These are phyloP conservation scores for Hetaerina americana DNA, from an alignment of 1,140 invertebrate genomes.

Conservation along the genomic window DNA sequence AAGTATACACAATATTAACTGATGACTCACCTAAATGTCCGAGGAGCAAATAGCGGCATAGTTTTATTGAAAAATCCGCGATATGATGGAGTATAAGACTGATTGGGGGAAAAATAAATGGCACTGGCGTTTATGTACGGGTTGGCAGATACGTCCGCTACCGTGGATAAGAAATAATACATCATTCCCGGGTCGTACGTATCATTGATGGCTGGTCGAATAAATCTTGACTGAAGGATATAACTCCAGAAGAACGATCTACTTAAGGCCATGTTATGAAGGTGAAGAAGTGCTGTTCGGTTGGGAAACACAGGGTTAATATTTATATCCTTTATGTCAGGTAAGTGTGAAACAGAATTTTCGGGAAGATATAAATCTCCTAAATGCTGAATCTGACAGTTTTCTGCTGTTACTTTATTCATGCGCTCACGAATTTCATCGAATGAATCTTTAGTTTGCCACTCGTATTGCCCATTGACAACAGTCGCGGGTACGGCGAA, in stretches of 20 bases:
- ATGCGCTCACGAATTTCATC: slow-evolving; percentile 73
- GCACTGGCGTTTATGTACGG: slow-evolving; percentile 84
- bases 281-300: slow-evolving; percentile 77
- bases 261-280: slow-evolving; percentile 92
- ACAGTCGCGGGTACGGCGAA: slow-evolving; percentile 19
- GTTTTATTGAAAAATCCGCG: slow-evolving; percentile 95
- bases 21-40: slow-evolving; percentile 54
- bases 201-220: slow-evolving; percentile 76
- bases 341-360: slow-evolving; percentile 77
- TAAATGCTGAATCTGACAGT: slow-evolving; percentile 78
- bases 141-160: slow-evolving; percentile 90
- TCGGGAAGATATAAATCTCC: slow-evolving; percentile 69
- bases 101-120: slow-evolving; percentile 89
- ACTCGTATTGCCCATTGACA: slow-evolving; percentile 64
- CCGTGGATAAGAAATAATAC: slow-evolving; percentile 92
- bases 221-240: slow-evolving; percentile 82
- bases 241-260: slow-evolving; percentile 93
- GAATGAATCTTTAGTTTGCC: slow-evolving; percentile 75
- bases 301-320: slow-evolving; percentile 93
- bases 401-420: slow-evolving; percentile 65
- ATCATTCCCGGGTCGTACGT: slow-evolving; percentile 94
- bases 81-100: slow-evolving; percentile 88
- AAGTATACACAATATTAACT: neutral
- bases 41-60: slow-evolving; percentile 84
- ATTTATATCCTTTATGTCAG: slow-evolving; percentile 88